Base-by-base conservation (phyloP, 2,113 vertebrate genomes). In the Scophthalmus maximus region DNA sequence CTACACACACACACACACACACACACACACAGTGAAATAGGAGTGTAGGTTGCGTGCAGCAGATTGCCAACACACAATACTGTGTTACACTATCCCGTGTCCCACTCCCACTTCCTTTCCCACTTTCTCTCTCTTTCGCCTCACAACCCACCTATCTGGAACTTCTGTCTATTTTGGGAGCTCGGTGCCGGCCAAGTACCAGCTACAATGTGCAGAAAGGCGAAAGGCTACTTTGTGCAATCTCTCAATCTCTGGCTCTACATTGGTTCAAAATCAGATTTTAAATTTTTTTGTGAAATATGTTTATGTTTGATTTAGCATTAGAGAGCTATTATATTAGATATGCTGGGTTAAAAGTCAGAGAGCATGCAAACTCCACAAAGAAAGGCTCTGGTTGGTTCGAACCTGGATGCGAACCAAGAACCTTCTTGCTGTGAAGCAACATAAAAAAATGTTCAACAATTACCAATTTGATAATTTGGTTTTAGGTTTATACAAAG, bases 61-160 rank as follows among this genome's bases (percentile, higher is more conserved):
- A 76, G 73, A 84, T 78, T 85, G 62, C 67, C 80, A 75, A 76
- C 63, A 81, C 57, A 82, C 62, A 83, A 74, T 59, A 57, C 59
- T 60, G 83, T 73, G 65, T 87, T 73, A 66, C 34, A 60, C 36
- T 74, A 57, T 61, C 34, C 47, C 56, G 38, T 67, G 10, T 83
- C 73, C 72, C 74, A 85, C 73, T 68, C 63, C 64, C 62, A 11
- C 58, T 67, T 61, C 55, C 57, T 83, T 69, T 72, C 38, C 38
- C 74, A 78, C 68, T 68, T 77, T 81, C 58, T 72, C 59, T 77
- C 72, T 29, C 47, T 59, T 73, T 76, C 59, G 47, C 69, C 63
- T 84, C 73, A 26, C 84, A 76, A 65, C 77, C 91, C 80, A 87
- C 79, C 85, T 87, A 84, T 85, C 70, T 85, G 76, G 76, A 87